A percentile compares a stretch with the other conserved stretches of the same genome.
Conservation (phyloP, 2,113 vertebrate species). For the Corythornis vintsioides region DNA sequence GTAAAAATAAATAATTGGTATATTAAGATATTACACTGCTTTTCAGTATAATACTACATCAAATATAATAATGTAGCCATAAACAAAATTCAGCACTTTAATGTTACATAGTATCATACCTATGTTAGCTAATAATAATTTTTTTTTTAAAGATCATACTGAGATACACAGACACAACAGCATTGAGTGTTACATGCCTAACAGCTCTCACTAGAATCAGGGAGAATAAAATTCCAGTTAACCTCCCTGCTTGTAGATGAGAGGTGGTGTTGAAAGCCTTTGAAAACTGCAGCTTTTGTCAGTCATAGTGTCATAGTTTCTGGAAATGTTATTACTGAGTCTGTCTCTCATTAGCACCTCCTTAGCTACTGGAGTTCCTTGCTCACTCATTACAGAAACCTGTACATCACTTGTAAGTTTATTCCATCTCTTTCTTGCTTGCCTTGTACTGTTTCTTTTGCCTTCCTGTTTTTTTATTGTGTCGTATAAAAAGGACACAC, state of each 20-base stretch:
- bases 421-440: background rate
- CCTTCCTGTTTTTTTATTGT: background rate
- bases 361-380: background rate
- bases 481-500: background rate
- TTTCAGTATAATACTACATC: background rate
- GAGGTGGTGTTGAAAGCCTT: background rate
- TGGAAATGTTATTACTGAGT: background rate
- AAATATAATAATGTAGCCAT: background rate
- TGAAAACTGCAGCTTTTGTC: background rate
- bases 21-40: background rate
- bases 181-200: background rate
- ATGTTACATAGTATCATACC: background rate
- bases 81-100: background rate
- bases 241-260: background rate
- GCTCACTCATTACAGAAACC: background rate
- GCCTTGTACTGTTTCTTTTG: background rate
- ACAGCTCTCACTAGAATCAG: background rate
- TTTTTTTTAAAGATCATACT: background rate
- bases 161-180: background rate
- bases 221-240: accelerated
- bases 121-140: background rate
- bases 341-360: background rate
- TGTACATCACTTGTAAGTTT: background rate
- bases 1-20: background rate
- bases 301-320: background rate